Base-by-base conservation (phyloP, 1,140 invertebrate genomes). In the Dreissena polymorpha region DNA sequence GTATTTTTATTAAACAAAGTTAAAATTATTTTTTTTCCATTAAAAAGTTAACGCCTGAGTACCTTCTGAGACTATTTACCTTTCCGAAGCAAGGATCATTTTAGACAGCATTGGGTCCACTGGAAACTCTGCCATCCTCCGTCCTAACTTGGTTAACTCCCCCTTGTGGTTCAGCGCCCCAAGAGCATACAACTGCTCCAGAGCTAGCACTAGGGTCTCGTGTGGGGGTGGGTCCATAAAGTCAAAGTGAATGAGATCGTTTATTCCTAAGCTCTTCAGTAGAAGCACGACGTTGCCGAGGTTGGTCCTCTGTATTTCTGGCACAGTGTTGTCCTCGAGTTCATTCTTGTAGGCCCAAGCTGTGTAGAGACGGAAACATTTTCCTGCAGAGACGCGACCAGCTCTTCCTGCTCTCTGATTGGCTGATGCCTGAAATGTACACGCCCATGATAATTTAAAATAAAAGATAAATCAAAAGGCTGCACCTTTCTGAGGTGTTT, bases 91-190 rank as follows among this genome's bases (percentile, higher is more conserved):
- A 73, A 99, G 91, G 57, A 99, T 94, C 97, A 99, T 99, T 94
- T 99, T 99, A 0, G 98, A 97, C 95, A 99, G 97, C 97, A 99
- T 99, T 0, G 99, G 99, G 94, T 99, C 98, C 14, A 99, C 95
- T 0, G 99, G 99, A 93, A 99, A 99, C 93, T 99, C 99, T 10
- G 99, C 99, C 99, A 99, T 99, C 92, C 98, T 95, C 87, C 99
- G 93, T 0, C 99, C 99, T 50, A 99, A 94, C 93, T 98, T 99
- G 0, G 99, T 99, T 63, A 99, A 93, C 94, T 99, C 97, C 0
- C 98, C 99, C 89, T 97, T 95, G 94, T 99, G 98, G 94, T 99
- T 99, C 0, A 99, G 93, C 16, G 98, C 98, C n/a, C 98, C 98
- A 27, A 99, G 93, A 7, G 98, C 99, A 93, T 99, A 99, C 14